Conservation (phyloP, 2,113 vertebrate species). For the Kryptolebias marmoratus region DNA sequence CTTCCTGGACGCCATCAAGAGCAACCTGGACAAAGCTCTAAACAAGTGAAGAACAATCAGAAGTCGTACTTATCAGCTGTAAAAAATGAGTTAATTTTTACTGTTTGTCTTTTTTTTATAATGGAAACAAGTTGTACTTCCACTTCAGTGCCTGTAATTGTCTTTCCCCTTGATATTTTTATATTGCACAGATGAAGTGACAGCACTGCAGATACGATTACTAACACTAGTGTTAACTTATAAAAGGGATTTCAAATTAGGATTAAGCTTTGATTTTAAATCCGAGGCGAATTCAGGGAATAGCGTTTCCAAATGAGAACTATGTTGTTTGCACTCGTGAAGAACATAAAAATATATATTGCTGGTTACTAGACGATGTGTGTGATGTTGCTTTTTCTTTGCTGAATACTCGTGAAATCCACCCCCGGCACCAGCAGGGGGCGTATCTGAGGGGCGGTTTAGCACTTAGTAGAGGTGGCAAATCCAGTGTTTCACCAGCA, state of each 20-base stretch:
- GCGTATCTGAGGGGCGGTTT: not conserved
- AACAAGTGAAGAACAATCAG: constrained; percentile 77
- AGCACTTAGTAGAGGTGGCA: not conserved
- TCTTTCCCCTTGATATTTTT: constrained; percentile 22
- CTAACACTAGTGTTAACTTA: constrained; percentile 17
- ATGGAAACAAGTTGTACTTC: constrained; percentile 21
- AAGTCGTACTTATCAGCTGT: not conserved
- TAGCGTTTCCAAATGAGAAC: constrained; percentile 10
- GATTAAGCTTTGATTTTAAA: constrained; percentile 8
- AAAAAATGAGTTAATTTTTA: constrained; percentile 59
- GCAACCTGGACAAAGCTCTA: constrained; percentile 89
- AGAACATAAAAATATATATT: not conserved
- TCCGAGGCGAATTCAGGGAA: not conserved
- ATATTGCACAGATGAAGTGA: constrained; percentile 23
- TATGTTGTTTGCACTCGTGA: not conserved
- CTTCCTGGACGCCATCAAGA: constrained; percentile 93
- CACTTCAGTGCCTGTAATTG: not conserved
- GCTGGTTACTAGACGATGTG: not conserved
- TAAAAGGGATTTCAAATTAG: not conserved
- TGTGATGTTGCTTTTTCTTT: no score
- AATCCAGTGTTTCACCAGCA: constrained; percentile 20
- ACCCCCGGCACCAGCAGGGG: constrained; percentile 29
- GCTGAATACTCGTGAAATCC: no score
- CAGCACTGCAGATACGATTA: constrained; percentile 14
- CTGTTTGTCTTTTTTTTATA: constrained; percentile 13